Conservation (phyloP, 2,888 invertebrate species). For the Drepanosiphum platanoidis region DNA sequence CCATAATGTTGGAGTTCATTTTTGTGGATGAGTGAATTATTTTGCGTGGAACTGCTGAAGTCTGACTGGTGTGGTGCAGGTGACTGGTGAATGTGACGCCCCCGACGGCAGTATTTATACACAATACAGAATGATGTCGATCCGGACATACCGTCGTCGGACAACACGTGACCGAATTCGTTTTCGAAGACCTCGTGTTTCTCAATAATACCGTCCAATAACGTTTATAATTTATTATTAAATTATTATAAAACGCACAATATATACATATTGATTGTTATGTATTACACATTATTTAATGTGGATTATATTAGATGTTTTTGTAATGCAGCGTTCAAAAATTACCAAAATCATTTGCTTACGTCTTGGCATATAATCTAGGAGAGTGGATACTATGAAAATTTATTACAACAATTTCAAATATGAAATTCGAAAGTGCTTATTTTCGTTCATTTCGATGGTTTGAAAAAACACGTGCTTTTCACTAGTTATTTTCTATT, state of each 20-base stretch:
- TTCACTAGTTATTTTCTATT: no score
- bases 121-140: not conserved
- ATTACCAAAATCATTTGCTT: no score
- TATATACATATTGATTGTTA: no score
- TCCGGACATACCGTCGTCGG: not conserved
- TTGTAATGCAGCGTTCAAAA: no score
- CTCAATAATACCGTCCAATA: not conserved
- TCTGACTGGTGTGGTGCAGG: not conserved
- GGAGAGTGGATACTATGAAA: no score
- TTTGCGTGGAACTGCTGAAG: not conserved
- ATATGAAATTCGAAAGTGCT: no score
- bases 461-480: no score
- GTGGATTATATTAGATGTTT: no score
- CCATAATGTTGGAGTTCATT: constrained; percentile 28
- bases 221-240: not conserved
- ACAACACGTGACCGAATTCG: not conserved
- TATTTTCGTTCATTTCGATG: no score
- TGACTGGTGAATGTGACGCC: not conserved
- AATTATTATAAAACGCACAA: not conserved
- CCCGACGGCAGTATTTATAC: constrained; percentile 2
- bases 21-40: not conserved
- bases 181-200: not conserved
- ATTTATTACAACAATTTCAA: no score
- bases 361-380: no score
- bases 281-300: no score